Evolutionary conservation across 2,888 invertebrate species (phyloP), one percentile per base, ranked within the genome.

Genomic region (Tethea ocularis): DNA sequence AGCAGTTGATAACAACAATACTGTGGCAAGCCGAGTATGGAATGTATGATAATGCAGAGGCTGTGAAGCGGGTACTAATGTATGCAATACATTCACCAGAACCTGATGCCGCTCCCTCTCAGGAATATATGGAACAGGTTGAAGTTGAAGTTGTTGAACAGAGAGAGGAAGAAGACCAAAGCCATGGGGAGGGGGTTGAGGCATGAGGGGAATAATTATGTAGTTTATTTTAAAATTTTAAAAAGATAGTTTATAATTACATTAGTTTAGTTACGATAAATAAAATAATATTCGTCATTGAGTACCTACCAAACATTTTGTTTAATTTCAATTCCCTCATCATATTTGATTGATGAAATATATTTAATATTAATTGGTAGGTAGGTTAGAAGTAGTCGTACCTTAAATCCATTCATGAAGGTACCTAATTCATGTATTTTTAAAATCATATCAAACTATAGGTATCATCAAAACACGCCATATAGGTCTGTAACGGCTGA

Each of bases 11-110:
- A 0, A 88, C 92, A 24, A 93, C 92, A 3, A 85, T 92, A 66
- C 63, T 93, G 22, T 93, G 92, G 92, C 92, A 92, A 66, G 90
- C 91, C 0, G 92, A 93, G 57, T 91, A 90, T 71, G 92, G 92
- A 0, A 62, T 88, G 15, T 93, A 89, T 69, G 89, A 91, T 58
- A 83, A 77, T 70, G 85, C 91, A 8, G 91, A 90, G 0, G 77
- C 90, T 0, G 89, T 93, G 0, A 91, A 88, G 64, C 66, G 86
- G 60, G 82, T 93, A 0, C 69, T 91, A 0, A 72, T 89, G 74
- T 84, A 82, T 64, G 81, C 86, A 0, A 67, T 87, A 1, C 82
- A 84, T 17, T 67, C 78, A 13, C 69, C 73, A 0, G 77, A 72
- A 23, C 58, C 62, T 0, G 71, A 75, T 22, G 58, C 63, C 0